Evolutionary conservation across 2,113 vertebrate species (phyloP).

Genomic region (Sarotherodon lohbergeri): DNA sequence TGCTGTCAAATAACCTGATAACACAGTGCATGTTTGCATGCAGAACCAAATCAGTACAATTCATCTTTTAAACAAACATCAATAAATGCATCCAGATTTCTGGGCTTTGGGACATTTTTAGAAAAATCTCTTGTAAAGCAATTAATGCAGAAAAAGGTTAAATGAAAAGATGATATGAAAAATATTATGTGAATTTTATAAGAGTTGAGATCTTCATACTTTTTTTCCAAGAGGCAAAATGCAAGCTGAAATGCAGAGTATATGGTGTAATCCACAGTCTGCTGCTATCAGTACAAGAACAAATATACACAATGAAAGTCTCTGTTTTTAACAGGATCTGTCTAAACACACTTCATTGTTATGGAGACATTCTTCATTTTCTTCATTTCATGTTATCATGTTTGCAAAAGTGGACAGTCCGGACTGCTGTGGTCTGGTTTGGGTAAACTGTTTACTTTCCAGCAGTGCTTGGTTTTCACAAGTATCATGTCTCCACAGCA

Average conservation of each 20-base stretch:
- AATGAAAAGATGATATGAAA: neutral
- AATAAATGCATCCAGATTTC: neutral
- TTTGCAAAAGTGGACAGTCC: neutral
- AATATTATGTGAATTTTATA: neutral
- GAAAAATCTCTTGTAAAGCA: neutral
- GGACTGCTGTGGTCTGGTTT: neutral
- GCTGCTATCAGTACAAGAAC: neutral
- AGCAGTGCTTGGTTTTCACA: neutral
- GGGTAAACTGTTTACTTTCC: neutral
- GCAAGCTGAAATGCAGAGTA: neutral
- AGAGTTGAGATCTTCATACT: neutral
- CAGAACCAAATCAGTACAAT: neutral
- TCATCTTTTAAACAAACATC: neutral
- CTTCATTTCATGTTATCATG: neutral
- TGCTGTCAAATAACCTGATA: neutral
- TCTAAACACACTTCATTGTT: neutral
- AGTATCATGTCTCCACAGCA: neutral
- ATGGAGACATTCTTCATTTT: neutral
- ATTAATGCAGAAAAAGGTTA: neutral
- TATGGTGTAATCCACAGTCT: neutral
- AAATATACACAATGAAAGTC: constrained; percentile 7
- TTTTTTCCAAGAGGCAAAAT: neutral
- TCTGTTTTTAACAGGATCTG: neutral
- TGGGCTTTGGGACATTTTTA: neutral
- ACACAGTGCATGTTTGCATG: neutral